Conservation (phyloP, 1,140 invertebrate genomes). For the Formica exsecta region DNA sequence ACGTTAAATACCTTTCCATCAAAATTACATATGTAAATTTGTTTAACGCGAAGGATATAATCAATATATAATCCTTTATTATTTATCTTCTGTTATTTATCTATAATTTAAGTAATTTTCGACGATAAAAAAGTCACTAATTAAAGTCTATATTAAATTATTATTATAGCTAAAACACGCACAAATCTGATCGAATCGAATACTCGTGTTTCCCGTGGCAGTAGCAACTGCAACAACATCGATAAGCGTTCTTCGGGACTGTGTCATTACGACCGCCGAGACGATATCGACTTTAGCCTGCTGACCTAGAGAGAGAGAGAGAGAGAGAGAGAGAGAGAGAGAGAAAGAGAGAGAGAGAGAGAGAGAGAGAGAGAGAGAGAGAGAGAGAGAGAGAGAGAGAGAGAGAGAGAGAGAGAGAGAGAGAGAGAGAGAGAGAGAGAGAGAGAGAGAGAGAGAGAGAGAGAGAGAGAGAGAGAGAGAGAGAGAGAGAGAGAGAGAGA, state of each 20-base stretch:
- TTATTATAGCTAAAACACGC: neutral
- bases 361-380: slow-evolving; percentile 48
- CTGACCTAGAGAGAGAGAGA: slow-evolving; percentile 56
- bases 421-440: slow-evolving; percentile 31
- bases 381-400: slow-evolving; percentile 16
- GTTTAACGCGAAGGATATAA: neutral
- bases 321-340: slow-evolving; percentile 14
- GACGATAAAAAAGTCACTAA: neutral
- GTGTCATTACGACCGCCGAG: neutral
- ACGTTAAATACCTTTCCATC: slow-evolving; percentile 1
- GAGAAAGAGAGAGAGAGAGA: too few species aligned
- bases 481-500: slow-evolving; percentile 18
- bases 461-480: slow-evolving; percentile 40
- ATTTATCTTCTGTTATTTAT: neutral
- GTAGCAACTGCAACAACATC: slow-evolving; percentile 22
- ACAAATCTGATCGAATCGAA: neutral
- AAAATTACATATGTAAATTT: neutral
- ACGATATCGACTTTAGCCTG: slow-evolving; percentile 32
- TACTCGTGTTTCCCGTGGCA: neutral
- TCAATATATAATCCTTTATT: neutral
- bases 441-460: slow-evolving; percentile 27
- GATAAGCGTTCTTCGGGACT: slow-evolving; percentile 13
- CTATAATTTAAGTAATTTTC: neutral
- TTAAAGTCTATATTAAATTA: slow-evolving; percentile 16
- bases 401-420: slow-evolving; percentile 41